phyloP scores from a whole-genome alignment of 2,888 invertebrate genomes.

The Conchocele bisecta region DNA sequence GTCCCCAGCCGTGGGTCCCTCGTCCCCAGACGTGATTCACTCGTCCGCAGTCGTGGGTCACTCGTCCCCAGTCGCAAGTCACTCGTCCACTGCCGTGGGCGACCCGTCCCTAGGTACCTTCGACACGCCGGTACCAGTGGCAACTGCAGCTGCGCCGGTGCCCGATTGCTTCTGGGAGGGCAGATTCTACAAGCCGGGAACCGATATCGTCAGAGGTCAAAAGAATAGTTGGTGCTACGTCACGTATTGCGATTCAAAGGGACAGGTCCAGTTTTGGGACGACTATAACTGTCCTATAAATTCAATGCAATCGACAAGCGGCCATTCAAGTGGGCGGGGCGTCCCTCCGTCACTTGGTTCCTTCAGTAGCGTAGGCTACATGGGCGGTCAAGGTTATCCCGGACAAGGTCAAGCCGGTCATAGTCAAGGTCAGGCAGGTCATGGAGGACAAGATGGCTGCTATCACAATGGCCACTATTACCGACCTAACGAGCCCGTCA shows the following conservation, averaged over 20 bases:
- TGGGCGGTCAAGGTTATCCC: background rate
- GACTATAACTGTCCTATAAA: conserved; percentile 57
- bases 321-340: conserved; percentile 36
- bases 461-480: conserved; percentile 52
- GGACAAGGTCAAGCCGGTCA: background rate
- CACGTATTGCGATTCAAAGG: conserved; percentile 50
- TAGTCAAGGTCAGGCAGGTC: background rate
- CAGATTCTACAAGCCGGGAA: conserved; percentile 48
- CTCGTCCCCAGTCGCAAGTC: no score
- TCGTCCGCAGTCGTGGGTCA: no score
- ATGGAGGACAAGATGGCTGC: conserved; percentile 32
- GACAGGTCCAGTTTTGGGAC: conserved; percentile 57
- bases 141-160: conserved; percentile 14
- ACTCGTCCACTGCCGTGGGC: no score
- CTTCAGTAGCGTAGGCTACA: conserved; percentile 44
- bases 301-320: conserved; percentile 57
- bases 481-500: conserved; percentile 50
- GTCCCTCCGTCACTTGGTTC: conserved; percentile 38
- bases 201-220: conserved; percentile 56
- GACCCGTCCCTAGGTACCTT: no score
- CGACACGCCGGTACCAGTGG: conserved; percentile 4
- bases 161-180: conserved; percentile 57
- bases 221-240: conserved; percentile 59
- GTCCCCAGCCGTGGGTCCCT: no score
- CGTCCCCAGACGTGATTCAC: no score